phyloP scores from a whole-genome alignment of 2,888 invertebrate species.

The Limnephilus marmoratus region DNA sequence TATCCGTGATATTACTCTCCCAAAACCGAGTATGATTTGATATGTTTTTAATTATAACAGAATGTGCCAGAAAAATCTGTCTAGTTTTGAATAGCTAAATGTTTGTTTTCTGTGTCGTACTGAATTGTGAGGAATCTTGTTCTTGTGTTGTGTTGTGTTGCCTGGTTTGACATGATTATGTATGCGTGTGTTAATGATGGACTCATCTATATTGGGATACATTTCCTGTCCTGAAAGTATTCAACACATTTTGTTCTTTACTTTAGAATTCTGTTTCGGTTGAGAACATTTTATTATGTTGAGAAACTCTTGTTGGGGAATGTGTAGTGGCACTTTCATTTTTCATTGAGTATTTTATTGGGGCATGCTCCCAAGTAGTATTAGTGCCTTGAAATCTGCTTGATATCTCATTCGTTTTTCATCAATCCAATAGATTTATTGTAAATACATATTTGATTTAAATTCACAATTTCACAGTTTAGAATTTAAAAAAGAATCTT shows the following conservation, averaged over 20 bases:
- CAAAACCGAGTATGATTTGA: not conserved
- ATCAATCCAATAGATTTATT: not conserved
- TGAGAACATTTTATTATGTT: constrained; percentile 18
- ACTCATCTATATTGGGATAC: constrained; percentile 19
- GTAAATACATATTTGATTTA: not conserved
- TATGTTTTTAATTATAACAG: not conserved
- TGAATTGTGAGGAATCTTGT: not conserved
- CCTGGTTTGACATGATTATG: constrained; percentile 25
- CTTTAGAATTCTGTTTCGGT: not conserved
- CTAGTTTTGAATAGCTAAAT: not conserved
- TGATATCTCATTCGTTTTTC: not conserved
- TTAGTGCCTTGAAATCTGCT: not conserved
- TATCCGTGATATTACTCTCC: not conserved
- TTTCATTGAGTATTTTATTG: constrained; percentile 39
- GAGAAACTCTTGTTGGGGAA: not conserved
- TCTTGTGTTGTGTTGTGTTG: not conserved
- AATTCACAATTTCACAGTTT: not conserved
- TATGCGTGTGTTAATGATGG: constrained; percentile 25
- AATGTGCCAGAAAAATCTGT: not conserved
- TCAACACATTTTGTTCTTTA: constrained; percentile 3
- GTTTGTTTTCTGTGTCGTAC: not conserved
- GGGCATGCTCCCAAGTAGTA: constrained; percentile 3
- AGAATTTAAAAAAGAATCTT: not conserved
- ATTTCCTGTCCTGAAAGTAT: constrained; percentile 18
- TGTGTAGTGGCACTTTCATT: constrained; percentile 24